Evolutionary conservation across 2,888 invertebrate genomes (phyloP), one percentile per base, ranked within the genome.

Genomic region (Rapana venosa): DNA sequence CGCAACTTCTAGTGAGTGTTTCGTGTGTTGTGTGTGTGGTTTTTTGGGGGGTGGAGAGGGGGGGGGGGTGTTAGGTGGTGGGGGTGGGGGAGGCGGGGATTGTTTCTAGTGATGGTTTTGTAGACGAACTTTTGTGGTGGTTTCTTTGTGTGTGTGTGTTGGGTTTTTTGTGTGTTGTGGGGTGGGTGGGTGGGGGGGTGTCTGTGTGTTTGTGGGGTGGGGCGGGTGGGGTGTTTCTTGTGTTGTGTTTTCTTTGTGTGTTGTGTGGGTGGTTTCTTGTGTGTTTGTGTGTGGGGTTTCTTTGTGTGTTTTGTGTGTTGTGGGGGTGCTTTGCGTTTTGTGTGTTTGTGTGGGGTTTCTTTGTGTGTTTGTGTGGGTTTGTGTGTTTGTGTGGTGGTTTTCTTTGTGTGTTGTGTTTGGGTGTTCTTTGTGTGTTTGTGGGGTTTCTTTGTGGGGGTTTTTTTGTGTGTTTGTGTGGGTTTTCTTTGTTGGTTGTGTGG

Each of bases 1-100:
- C 95, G 94, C 87, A 95, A 95, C 92, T 95, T 95, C 90, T 95
- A 95, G 96, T 96, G 93, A 95, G 96, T 95, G 86, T 4, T 35
- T 17, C 61, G 2, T 30, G 1, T 32, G 32, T 13, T 79, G 79
- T 35, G 32, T 79, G 79, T 79, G 1, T 79, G 35, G 35, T 79
- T 17, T 22, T 2, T 66, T 66, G 17, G 47, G 47, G 47, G 8
- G 8, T 79, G 35, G 11, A 8, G 4, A 5, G 47, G 47, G 47
- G 47, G 47, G 47, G 47, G 47, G 47, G 47, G 47, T n/a, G n/a
- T n/a, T n/a, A n/a, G n/a, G n/a, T n/a, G 47, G 4, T 47, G 47
- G 47, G 47, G 47, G 47, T 2, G 47, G 47, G 47, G 47, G 47
- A 8, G 47, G 47, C 4, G 47, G 47, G 47, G 47, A 8, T 47